These are phyloP conservation scores for Drosophila santomea DNA, from an alignment of 1,140 invertebrate species.

Conservation along the genomic window DNA sequence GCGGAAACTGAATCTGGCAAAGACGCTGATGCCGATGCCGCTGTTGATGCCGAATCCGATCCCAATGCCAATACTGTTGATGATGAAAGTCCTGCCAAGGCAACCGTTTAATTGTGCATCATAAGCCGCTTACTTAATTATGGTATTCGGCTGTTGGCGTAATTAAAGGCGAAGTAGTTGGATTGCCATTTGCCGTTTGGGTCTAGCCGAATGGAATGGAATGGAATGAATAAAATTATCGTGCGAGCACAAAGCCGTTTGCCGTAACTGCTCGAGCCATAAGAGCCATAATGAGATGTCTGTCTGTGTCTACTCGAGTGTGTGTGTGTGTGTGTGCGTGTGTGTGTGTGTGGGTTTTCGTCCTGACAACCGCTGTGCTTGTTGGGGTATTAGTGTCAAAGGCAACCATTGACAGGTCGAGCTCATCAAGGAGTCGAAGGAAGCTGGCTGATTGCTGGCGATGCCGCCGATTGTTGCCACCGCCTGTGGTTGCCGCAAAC, in stretches of 20 bases:
- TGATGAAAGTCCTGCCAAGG: constrained; percentile 48
- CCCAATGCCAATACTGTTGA: constrained; percentile 3
- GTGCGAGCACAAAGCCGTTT: constrained; percentile 34
- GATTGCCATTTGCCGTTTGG: constrained; percentile 23
- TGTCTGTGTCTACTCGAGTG: neutral
- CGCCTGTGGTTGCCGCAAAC: constrained; percentile 75
- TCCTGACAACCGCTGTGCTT: constrained; percentile 46
- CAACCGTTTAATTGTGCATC: constrained; percentile 72
- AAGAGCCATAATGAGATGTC: constrained; percentile 42
- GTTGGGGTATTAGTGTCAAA: constrained; percentile 68
- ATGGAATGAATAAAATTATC: constrained; percentile 69
- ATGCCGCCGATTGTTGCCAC: constrained; percentile 68
- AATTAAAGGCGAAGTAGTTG: constrained; percentile 47
- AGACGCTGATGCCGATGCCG: constrained; percentile 15
- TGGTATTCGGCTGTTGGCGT: constrained; percentile 37
- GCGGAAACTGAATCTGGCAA: constrained; percentile 19
- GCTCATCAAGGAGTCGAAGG: constrained; percentile 37
- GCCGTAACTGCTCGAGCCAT: constrained; percentile 40
- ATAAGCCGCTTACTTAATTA: constrained; percentile 76
- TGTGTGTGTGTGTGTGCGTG: neutral
- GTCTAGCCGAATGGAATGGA: constrained; percentile 52
- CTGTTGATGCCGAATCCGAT: constrained; percentile 9
- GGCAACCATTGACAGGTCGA: constrained; percentile 62
- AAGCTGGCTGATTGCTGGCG: constrained; percentile 29
- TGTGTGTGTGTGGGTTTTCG: constrained; percentile 7